Conservation (phyloP, 2,888 invertebrate species). For the Barypeithes pellucidus region DNA sequence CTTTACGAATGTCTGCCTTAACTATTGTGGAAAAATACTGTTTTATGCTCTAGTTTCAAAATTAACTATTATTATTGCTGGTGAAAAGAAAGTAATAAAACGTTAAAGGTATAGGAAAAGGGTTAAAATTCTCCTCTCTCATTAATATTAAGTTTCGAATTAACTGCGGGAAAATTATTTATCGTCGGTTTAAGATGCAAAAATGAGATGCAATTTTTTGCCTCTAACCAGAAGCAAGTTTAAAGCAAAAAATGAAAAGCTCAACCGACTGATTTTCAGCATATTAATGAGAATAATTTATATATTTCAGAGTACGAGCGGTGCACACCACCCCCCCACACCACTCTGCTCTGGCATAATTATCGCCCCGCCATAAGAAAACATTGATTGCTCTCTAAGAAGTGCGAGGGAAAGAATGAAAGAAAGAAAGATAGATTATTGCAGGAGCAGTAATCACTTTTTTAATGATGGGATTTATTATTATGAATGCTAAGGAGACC, state of each 20-base stretch:
- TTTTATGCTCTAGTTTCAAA: no score
- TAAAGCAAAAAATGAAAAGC: constrained; percentile 33
- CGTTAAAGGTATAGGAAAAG: constrained; percentile 4
- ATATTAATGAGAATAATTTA: constrained; percentile 54
- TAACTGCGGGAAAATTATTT: constrained; percentile 29
- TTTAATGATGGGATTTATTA: constrained; percentile 25
- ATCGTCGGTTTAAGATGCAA: constrained; percentile 44
- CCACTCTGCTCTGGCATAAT: constrained; percentile 41
- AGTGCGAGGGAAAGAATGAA: constrained; percentile 46
- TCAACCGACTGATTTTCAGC: constrained; percentile 46
- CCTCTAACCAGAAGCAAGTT: constrained; percentile 36
- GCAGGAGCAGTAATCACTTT: constrained; percentile 31
- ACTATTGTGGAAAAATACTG: no score
- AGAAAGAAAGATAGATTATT: constrained; percentile 39
- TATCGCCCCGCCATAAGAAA: constrained; percentile 52
- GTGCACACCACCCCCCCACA: constrained; percentile 41
- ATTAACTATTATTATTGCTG: no score
- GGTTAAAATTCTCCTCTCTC: constrained; percentile 1
- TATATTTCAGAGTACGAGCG: constrained; percentile 45
- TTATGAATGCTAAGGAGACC: constrained; percentile 6
- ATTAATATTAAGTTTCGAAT: constrained; percentile 35
- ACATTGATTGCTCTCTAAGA: constrained; percentile 53
- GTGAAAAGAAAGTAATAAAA: not conserved
- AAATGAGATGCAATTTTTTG: constrained; percentile 51
- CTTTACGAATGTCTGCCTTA: no score